These are phyloP conservation scores for Nephila pilipes DNA, from an alignment of 1,140 invertebrate species.

Conservation along the genomic window DNA sequence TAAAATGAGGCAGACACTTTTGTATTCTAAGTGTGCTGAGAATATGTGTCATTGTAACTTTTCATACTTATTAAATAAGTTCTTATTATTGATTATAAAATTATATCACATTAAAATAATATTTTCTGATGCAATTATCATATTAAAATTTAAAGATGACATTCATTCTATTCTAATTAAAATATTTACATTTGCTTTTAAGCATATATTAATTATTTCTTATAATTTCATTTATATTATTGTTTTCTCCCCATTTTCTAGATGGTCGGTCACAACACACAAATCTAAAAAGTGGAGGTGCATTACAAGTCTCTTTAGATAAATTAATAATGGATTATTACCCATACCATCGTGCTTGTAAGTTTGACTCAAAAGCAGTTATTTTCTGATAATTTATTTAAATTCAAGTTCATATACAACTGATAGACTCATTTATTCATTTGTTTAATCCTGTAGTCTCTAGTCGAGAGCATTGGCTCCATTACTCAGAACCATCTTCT, in stretches of 20 bases:
- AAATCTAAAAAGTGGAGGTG: conserved; percentile 91
- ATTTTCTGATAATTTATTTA: conserved; percentile 74
- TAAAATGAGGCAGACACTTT: too few species aligned
- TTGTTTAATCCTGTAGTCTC: conserved; percentile 82
- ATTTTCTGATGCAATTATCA: too few species aligned
- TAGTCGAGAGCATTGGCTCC: conserved; percentile 92
- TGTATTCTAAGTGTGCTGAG: too few species aligned
- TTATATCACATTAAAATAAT: too few species aligned
- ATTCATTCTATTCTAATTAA: too few species aligned
- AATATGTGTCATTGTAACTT: too few species aligned
- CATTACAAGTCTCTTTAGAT: conserved; percentile 93
- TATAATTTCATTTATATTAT: too few species aligned
- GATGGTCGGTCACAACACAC: conserved; percentile 80
- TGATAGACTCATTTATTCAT: background rate
- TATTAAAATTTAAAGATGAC: too few species aligned
- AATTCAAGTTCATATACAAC: background rate
- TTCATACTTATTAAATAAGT: too few species aligned
- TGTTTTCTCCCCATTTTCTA: conserved; percentile 80
- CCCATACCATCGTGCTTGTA: conserved; percentile 94
- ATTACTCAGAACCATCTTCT: conserved; percentile 82
- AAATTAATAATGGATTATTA: conserved; percentile 97
- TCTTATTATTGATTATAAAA: too few species aligned
- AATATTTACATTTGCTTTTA: too few species aligned
- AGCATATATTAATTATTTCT: too few species aligned
- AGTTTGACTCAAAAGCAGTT: conserved; percentile 62